Evolutionary conservation across 2,113 vertebrate species (phyloP), one percentile per base, ranked within the genome.

Genomic region (Globicephala melas): DNA sequence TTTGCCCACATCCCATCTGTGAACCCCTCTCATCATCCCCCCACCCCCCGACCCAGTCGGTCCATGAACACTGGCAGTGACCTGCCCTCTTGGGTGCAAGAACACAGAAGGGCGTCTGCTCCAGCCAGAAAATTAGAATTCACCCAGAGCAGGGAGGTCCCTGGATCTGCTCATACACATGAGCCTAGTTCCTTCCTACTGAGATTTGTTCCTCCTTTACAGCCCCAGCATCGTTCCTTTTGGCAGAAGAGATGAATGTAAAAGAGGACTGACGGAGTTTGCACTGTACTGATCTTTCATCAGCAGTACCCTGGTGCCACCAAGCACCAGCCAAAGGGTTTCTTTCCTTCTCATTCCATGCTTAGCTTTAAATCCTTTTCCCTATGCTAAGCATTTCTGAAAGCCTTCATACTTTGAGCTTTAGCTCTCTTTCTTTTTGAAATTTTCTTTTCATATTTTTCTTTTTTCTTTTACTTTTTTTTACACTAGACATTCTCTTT

Each of bases 181-280:
- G 60, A 67, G 79, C 53, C 79, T 36, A 41, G 80, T 73, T 97
- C 92, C 94, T 96, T 94, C 93, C 96, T 82, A 71, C 76, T 76
- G 41, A 93, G 92, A 90, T 89, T 87, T 96, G 76, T 73, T 84
- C 95, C 77, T 96, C 95, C 94, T 65, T 95, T 63, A 91, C 67
- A 95, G 65, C 25, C 65, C 55, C 89, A 85, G 82, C 50, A 58
- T 89, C 86, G 0, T 47, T 91, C 96, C 60, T 84, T 74, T 93
- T 93, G 97, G 97, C 96, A 96, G 86, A 91, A 91, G 55, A 79
- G 89, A 93, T 91, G 97, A 94, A 95, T 97, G 92, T 80, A 81
- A 96, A 96, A 63, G 23, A 95, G 92, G 70, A 58, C 36, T 76
- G 89, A 83, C 13, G 63, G 94, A 91, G 47, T 89, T 23, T 93